phyloP scores from a whole-genome alignment of 2,113 vertebrate species.

The Lepus timidus region DNA sequence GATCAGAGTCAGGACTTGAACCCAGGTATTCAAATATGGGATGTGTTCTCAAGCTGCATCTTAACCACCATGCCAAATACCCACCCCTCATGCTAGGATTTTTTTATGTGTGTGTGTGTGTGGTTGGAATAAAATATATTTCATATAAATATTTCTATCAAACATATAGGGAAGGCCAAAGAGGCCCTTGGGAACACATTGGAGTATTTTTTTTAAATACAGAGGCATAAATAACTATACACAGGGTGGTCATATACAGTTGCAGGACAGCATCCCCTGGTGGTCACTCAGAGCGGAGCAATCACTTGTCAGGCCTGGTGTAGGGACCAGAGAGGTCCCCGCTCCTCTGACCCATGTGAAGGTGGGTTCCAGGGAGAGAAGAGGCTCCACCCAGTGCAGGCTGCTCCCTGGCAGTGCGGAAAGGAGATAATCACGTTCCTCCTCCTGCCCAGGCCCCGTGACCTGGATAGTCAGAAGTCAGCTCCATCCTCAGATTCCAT shows the following conservation, averaged over 20 bases:
- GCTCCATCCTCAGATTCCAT: neutral
- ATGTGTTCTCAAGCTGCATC: too few relatives aligned
- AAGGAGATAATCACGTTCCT: neutral
- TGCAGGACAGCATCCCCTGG: accelerated
- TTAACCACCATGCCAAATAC: too few relatives aligned
- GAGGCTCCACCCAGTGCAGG: neutral
- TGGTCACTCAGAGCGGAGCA: neutral
- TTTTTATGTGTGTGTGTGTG: too few relatives aligned
- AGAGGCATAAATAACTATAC: constrained; percentile 82
- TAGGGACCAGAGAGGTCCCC: too few relatives aligned
- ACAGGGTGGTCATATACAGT: neutral
- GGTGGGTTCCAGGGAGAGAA: too few relatives aligned
- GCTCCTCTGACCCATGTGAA: too few relatives aligned
- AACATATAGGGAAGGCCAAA: neutral
- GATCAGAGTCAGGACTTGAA: too few relatives aligned
- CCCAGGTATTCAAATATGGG: too few relatives aligned
- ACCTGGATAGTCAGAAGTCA: neutral
- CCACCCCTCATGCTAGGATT: too few relatives aligned
- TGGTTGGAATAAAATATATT: constrained; percentile 75
- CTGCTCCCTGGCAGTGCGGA: neutral
- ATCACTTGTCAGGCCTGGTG: neutral
- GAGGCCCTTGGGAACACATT: neutral
- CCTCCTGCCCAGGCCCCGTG: neutral
- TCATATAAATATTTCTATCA: constrained; percentile 64
- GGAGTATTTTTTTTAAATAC: constrained; percentile 59